Base-by-base conservation (phyloP, 1,140 invertebrate species). In the Triops cancriformis region DNA sequence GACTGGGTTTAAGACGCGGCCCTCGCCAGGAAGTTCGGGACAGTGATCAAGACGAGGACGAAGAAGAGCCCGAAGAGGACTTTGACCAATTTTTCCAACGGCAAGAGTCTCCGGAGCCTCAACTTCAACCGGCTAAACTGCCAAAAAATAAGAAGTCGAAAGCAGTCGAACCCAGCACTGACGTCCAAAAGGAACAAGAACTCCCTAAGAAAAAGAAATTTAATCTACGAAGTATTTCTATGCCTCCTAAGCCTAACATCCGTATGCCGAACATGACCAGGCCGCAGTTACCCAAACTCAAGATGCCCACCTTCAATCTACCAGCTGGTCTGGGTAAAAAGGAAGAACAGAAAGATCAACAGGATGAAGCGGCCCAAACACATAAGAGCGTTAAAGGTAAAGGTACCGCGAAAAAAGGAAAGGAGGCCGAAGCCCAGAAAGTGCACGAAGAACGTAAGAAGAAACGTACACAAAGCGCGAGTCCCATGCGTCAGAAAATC, bases 401-500 rank as follows among this genome's bases (percentile, higher is more conserved):
- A 64, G 14, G 18, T 64, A 18, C 51, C 23, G 3, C n/a, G 10
- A 64, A 23, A n/a, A 64, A 64, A 64, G 51, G 14, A 18, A 64
- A 64, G 51, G 18, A 64, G 51, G 4, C 43, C 11, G 64, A 23
- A 23, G 26, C n/a, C 31, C 31, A 31, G 72, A 74, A 72, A 23
- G 37, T 26, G 23, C 23, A 11, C 14, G 31, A 78, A 51, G 26
- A 43, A 43, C 42, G 23, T 4, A 41, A 77, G 26, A 26, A 26
- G 23, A 72, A 73, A n/a, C 72, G 77, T 1, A 72, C 42, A 5
- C 77, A 78, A 26, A 78, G 77, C 73, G 28, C 77, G 12, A 78
- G 77, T 73, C 77, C 77, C 7, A 78, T 78, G 41, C 64, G 77
- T n/a, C 77, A 78, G 43, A 78, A 74, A 73, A 78, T 78, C 12